These are phyloP conservation scores for Metacarcinus magister DNA, from an alignment of 2,888 invertebrate genomes.

Conservation along the genomic window DNA sequence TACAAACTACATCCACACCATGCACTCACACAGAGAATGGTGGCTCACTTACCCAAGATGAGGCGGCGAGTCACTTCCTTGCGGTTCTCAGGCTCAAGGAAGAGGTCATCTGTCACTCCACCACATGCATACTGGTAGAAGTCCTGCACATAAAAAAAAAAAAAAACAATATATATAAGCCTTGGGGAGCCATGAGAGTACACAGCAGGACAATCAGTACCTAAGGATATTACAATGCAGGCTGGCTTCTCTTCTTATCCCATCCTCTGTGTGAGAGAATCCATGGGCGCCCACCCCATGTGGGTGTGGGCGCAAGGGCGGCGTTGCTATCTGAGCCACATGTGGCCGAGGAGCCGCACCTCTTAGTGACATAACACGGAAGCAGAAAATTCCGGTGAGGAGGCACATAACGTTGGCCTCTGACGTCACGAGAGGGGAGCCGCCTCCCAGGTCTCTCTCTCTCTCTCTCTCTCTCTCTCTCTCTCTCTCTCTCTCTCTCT, in stretches of 20 bases:
- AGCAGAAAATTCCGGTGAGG: too few relatives aligned
- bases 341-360: too few relatives aligned
- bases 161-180: background rate
- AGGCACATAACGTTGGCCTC: too few relatives aligned
- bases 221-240: background rate
- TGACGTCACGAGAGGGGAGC: too few relatives aligned
- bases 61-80: background rate
- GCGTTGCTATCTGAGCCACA: too few relatives aligned
- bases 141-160: conserved; percentile 64
- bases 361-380: too few relatives aligned
- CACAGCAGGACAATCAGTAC: background rate
- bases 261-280: background rate
- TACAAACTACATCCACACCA: background rate
- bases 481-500: too few relatives aligned
- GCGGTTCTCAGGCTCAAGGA: conserved; percentile 67
- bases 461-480: too few relatives aligned
- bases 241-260: background rate
- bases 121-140: conserved; percentile 81
- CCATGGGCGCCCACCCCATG: too few relatives aligned
- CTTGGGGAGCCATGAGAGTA: background rate
- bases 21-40: background rate
- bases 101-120: conserved; percentile 65
- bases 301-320: too few relatives aligned
- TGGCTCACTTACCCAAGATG: conserved; percentile 60
- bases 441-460: background rate